These are phyloP conservation scores for Esox niger DNA, from an alignment of 2,113 vertebrate species.

Conservation along the genomic window DNA sequence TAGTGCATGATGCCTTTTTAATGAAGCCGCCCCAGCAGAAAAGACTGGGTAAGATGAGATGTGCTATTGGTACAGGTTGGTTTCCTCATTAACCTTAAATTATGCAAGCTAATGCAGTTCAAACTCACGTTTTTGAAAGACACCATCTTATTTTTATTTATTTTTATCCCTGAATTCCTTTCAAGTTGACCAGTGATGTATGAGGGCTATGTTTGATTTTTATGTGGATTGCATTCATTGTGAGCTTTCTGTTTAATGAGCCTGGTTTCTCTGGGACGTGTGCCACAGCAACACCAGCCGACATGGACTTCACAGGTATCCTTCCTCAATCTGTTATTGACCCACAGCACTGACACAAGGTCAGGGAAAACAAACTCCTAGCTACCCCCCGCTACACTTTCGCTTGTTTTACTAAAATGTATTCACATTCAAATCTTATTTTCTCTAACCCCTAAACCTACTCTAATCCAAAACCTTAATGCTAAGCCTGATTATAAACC, in stretches of 20 bases:
- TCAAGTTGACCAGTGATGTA: conserved; percentile 53
- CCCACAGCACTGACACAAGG: conserved; percentile 29
- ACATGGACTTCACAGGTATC: background rate
- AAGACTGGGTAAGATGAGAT: conserved; percentile 38
- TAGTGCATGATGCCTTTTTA: conserved; percentile 54
- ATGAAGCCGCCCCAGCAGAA: conserved; percentile 49
- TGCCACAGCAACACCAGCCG: conserved; percentile 21
- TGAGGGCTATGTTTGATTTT: conserved; percentile 59
- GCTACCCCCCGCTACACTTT: background rate
- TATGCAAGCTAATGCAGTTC: conserved; percentile 68
- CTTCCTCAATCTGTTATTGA: background rate
- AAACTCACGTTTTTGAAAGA: conserved; percentile 49
- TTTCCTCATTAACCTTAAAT: conserved; percentile 78
- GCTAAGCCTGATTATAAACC: too few species aligned
- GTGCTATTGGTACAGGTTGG: conserved; percentile 60
- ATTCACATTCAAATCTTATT: too few species aligned
- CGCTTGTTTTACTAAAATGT: too few species aligned
- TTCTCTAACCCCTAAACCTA: too few species aligned
- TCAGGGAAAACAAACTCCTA: conserved; percentile 25
- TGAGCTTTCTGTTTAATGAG: conserved; percentile 60
- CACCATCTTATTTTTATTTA: conserved; percentile 14
- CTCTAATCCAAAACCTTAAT: too few species aligned
- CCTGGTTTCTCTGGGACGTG: conserved; percentile 22
- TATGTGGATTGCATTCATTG: conserved; percentile 37
- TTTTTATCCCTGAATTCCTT: conserved; percentile 31